phyloP scores from a whole-genome alignment of 2,113 vertebrate genomes.

The Mesoclemmys tuberculata region DNA sequence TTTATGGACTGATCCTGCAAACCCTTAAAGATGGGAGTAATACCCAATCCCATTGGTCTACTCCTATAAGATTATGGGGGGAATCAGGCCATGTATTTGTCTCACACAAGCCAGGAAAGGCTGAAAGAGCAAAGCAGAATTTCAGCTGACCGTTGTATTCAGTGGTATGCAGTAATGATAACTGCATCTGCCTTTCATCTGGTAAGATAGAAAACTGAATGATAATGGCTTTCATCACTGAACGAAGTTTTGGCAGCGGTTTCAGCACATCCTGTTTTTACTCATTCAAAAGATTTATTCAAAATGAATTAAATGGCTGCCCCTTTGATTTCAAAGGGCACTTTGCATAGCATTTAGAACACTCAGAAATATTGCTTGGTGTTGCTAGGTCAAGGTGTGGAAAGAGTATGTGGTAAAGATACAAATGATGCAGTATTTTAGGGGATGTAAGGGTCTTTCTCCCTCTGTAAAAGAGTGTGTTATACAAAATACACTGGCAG shows the following conservation, averaged over 20 bases:
- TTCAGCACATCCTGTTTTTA: neutral
- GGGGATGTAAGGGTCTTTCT: neutral
- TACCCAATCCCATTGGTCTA: neutral
- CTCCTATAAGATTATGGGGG: accelerated
- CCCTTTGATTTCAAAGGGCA: neutral
- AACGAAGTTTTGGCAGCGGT: neutral
- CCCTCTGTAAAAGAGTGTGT: neutral
- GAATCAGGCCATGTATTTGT: neutral
- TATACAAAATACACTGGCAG: neutral
- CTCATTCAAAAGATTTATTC: neutral
- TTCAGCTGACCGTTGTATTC: neutral
- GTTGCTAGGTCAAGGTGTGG: neutral
- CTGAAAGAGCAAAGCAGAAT: neutral
- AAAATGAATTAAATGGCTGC: constrained; percentile 34
- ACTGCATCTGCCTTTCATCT: neutral
- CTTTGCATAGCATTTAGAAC: neutral
- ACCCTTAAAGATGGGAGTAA: neutral
- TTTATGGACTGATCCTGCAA: neutral
- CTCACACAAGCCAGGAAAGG: neutral
- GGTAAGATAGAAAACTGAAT: neutral
- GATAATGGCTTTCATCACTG: neutral
- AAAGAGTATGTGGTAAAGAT: accelerated
- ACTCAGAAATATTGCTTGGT: neutral
- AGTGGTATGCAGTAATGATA: neutral
- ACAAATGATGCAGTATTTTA: neutral